A percentile compares a stretch with the other conserved stretches of the same genome.
Conservation (phyloP, 2,797 vertebrate genomes). For the Artibeus jamaicensis region DNA sequence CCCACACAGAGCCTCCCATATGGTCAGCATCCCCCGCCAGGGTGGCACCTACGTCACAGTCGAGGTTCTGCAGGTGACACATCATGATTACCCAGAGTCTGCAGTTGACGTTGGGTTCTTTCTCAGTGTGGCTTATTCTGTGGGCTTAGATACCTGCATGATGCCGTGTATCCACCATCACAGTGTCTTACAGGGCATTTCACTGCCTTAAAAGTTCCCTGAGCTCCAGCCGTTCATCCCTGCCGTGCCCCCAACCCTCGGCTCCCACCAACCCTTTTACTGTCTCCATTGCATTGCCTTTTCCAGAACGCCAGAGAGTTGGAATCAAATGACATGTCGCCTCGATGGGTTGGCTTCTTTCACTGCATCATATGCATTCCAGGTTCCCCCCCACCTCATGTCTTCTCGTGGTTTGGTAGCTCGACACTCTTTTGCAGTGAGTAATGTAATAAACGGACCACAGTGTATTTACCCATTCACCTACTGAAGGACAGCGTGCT, state of each 20-base stretch:
- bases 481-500: background rate
- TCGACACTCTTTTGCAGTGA: background rate
- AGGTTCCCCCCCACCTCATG: background rate
- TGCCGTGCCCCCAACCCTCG: background rate
- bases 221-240: accelerated
- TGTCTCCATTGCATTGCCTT: background rate
- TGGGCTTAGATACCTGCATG: background rate
- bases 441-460: too few relatives aligned
- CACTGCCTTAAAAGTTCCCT: background rate
- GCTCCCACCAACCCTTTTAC: background rate
- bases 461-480: background rate
- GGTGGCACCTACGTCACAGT: accelerated
- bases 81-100: too few relatives aligned
- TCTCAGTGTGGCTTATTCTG: background rate
- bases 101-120: background rate
- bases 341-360: background rate
- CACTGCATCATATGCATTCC: background rate
- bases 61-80: accelerated
- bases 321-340: background rate
- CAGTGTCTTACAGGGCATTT: background rate
- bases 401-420: background rate
- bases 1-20: accelerated
- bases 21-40: accelerated
- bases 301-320: background rate
- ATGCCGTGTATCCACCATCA: background rate